Percentiles rank a stretch among this genome's conserved stretches.
Evolutionary conservation across 2,113 vertebrate species (phyloP).

Genomic region (Dromas ardeola): DNA sequence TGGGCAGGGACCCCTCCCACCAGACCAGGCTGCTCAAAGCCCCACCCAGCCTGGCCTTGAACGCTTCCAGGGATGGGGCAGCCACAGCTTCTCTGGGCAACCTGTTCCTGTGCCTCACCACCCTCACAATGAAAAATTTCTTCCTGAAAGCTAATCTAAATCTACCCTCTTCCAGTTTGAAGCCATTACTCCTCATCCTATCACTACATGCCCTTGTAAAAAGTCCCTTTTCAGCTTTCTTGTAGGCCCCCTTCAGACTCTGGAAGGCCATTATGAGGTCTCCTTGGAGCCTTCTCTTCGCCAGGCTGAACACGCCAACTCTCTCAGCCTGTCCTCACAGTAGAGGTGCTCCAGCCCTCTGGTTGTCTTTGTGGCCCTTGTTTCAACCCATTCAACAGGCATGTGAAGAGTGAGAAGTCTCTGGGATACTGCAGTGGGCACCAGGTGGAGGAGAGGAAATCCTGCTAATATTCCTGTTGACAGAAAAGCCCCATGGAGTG

Average conservation of each 20-base stretch:
- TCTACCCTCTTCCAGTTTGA: too few relatives aligned
- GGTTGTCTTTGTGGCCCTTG: neutral
- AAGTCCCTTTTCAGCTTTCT: neutral
- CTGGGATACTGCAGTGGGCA: neutral
- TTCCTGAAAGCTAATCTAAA: too few relatives aligned
- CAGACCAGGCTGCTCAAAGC: neutral
- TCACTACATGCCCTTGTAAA: too few relatives aligned
- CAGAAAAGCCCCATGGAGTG: accelerated
- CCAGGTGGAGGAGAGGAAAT: neutral
- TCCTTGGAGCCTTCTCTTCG: neutral
- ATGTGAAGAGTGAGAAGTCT: neutral
- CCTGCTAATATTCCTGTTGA: neutral
- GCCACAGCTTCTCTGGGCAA: neutral
- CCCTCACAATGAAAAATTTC: too few relatives aligned
- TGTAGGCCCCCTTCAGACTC: neutral
- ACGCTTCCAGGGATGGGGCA: neutral
- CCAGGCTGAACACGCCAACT: neutral
- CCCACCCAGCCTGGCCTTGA: neutral
- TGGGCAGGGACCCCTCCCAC: neutral
- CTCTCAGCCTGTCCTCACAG: neutral
- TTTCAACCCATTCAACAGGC: neutral
- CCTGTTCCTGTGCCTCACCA: neutral
- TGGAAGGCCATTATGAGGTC: neutral
- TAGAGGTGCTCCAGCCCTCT: neutral
- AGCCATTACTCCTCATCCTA: too few relatives aligned